A percentile compares a stretch with the other conserved stretches of the same genome.
Evolutionary conservation across 2,797 vertebrate genomes (phyloP).

Genomic region (Alauda arvensis): DNA sequence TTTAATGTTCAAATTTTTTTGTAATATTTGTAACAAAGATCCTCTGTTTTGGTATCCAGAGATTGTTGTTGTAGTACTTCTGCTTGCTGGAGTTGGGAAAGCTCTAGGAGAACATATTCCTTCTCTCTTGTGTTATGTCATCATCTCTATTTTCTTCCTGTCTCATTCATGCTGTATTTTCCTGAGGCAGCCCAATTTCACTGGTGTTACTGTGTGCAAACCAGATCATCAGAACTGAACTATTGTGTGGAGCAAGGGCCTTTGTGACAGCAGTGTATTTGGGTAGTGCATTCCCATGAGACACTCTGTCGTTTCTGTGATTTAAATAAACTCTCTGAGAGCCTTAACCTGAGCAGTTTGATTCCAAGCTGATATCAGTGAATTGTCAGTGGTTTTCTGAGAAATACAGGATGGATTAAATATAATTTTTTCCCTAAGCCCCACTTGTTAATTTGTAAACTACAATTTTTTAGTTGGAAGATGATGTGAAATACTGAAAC

Average conservation of each 20-base stretch:
- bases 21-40: neutral
- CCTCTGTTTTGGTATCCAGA: neutral
- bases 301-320: neutral
- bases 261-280: neutral
- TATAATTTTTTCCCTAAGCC: neutral
- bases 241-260: neutral
- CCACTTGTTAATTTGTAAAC: neutral
- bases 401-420: neutral
- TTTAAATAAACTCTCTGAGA: neutral
- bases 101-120: neutral
- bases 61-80: neutral
- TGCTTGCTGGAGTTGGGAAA: neutral
- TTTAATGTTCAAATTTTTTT: neutral
- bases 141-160: neutral
- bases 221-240: neutral
- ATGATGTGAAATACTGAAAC: neutral
- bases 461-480: neutral
- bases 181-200: neutral
- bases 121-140: rapidly evolving
- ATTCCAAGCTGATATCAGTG: neutral
- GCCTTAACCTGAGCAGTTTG: neutral
- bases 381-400: neutral
- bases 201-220: neutral
- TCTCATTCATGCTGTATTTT: neutral
- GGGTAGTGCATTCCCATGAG: neutral